Base-by-base conservation (phyloP, 2,888 invertebrate species). In the Xanthorhoe designata region DNA sequence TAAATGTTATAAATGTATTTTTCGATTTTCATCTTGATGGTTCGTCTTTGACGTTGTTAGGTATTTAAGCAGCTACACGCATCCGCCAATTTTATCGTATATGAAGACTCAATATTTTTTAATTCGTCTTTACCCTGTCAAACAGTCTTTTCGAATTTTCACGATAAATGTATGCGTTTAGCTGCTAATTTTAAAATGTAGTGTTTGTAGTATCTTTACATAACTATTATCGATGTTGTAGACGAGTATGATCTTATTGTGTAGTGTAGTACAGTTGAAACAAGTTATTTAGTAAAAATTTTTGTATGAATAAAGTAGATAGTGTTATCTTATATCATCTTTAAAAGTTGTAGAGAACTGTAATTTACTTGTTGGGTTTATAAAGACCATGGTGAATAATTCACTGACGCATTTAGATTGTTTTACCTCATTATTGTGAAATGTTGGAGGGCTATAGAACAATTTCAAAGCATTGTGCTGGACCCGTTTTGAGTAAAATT, bases 1-100 rank as follows among this genome's bases (percentile, higher is more conserved):
- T 56, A 29, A 45, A 62, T 56, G 56, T 56, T 7, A 7, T 62
- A 24, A 50, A 62, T 52, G 63, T 63, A 63, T 63, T 63, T 57
- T 63, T 52, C 32, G 63, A 63, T 53, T 18, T n/a, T 19, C 7
- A 1, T 58, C 45, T 63, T 62, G 6, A 52, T n/a, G 3, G 15
- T 24, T 61, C 38, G 38, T 47, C 8, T 35, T 18, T 50, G n/a
- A n/a, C 17, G 24, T 10, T 38, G 9, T 49, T 13, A n/a, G 24
- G 5, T 56, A 24, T 29, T 0, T 8, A 51, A 60, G 42, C 52
- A 60, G 59, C 50, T 52, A 52, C 5, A 51, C 52, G 52, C 53
- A 53, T 59, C 10, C 17, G 55, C n/a, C 29, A 24, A 17, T 47
- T 47, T 47, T 56, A 35, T 19, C 8, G 8, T 57, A n/a, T 29